phyloP scores from a whole-genome alignment of 2,113 vertebrate genomes.

The Podarcis cretensis region DNA sequence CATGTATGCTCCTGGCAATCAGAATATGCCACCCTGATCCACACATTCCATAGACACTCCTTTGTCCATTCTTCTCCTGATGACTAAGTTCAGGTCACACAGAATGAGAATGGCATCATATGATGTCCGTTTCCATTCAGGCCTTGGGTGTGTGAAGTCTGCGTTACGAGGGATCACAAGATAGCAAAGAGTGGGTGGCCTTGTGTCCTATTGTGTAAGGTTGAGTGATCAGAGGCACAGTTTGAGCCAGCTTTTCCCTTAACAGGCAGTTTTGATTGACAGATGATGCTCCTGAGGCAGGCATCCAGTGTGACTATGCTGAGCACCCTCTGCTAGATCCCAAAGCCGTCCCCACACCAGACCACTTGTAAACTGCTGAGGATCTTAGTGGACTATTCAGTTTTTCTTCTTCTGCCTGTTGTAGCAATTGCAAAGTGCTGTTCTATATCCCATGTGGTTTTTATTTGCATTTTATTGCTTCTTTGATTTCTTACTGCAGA shows the following conservation, averaged over 20 bases:
- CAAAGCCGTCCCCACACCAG: no score
- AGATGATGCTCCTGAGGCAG: background rate
- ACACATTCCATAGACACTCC: no score
- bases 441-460: no score
- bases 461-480: no score
- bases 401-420: no score
- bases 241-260: background rate
- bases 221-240: background rate
- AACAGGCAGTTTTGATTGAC: background rate
- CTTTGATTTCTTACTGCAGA: no score
- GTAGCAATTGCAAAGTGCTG: no score
- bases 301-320: background rate
- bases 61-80: background rate
- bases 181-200: background rate
- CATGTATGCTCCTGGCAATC: background rate
- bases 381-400: no score
- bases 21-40: no score
- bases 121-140: background rate
- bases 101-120: background rate
- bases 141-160: background rate
- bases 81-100: background rate
- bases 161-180: conserved; percentile 4
- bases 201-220: rapidly evolving
- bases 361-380: no score
- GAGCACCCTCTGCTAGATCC: background rate